Percentiles rank a stretch among this genome's conserved stretches.
These are phyloP conservation scores for Astropecten irregularis DNA, from an alignment of 53 echinoderm and acorn worm species.

Conservation along the genomic window DNA sequence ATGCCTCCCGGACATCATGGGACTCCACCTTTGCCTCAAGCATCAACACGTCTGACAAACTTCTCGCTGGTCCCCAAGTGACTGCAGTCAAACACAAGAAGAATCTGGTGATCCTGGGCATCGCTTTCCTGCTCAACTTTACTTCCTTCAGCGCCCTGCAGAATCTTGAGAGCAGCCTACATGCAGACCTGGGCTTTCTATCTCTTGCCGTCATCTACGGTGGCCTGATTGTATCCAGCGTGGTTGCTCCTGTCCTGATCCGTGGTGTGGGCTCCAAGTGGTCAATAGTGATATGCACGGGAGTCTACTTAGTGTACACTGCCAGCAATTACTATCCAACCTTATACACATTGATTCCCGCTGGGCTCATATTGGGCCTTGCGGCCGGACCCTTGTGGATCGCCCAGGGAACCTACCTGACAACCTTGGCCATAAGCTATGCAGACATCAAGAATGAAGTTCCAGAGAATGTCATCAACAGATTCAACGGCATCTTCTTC, in stretches of 20 bases:
- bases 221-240: conserved; percentile 69
- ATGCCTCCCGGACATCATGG: no score
- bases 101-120: conserved; percentile 74
- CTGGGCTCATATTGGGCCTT: conserved; percentile 71
- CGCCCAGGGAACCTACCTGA: conserved; percentile 81
- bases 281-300: conserved; percentile 74
- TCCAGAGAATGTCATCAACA: conserved; percentile 83
- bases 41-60: no score
- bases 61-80: no score
- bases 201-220: conserved; percentile 82
- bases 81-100: conserved; percentile 63
- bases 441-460: conserved; percentile 64
- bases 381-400: conserved; percentile 87
- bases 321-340: conserved; percentile 81
- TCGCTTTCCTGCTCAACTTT: conserved; percentile 80
- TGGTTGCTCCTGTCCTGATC: conserved; percentile 74
- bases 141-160: conserved; percentile 87
- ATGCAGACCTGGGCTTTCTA: conserved; percentile 57
- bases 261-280: conserved; percentile 80
- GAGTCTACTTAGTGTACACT: conserved; percentile 76
- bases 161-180: conserved; percentile 91
- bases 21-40: no score
- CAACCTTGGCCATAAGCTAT: conserved; percentile 72
- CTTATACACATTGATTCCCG: conserved; percentile 75
- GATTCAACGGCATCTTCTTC: conserved; percentile 91